These are phyloP conservation scores for Rhagonycha lutea DNA, from an alignment of 2,888 invertebrate species.

Conservation along the genomic window DNA sequence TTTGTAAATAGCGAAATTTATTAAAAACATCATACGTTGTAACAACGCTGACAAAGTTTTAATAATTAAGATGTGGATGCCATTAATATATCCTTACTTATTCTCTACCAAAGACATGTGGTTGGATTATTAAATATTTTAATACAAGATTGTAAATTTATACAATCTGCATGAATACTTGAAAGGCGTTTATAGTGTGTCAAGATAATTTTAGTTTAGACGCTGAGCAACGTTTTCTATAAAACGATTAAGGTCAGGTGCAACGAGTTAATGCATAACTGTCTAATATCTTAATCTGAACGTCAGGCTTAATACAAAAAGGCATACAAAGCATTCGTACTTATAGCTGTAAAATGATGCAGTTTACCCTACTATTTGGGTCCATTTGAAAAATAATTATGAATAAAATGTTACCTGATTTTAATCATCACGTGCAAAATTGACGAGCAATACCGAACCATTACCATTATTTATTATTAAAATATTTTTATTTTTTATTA, in stretches of 20 bases:
- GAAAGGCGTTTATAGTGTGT: conserved; percentile 8
- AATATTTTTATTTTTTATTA: not conserved
- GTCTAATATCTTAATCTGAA: conserved; percentile 37
- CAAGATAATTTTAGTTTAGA: conserved; percentile 19
- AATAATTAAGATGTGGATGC: not conserved
- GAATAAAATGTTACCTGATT: not conserved
- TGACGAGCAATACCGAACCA: not conserved
- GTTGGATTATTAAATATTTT: not conserved
- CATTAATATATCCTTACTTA: not conserved
- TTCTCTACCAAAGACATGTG: not conserved
- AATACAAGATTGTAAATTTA: conserved; percentile 5
- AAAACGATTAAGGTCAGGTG: conserved; percentile 35
- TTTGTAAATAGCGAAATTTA: not conserved
- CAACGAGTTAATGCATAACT: conserved; percentile 33
- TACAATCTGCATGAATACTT: not conserved
- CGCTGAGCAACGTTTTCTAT: conserved; percentile 24
- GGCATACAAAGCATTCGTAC: conserved; percentile 24
- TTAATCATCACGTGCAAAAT: not conserved
- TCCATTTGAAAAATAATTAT: not conserved
- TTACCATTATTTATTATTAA: not conserved
- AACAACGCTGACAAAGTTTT: not conserved
- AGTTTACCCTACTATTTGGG: not conserved
- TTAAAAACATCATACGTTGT: not conserved
- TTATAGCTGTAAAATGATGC: conserved; percentile 36
- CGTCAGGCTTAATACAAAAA: conserved; percentile 22